Evolutionary conservation across 2,888 invertebrate species (phyloP).

Genomic region (Drosophila phalerata): DNA sequence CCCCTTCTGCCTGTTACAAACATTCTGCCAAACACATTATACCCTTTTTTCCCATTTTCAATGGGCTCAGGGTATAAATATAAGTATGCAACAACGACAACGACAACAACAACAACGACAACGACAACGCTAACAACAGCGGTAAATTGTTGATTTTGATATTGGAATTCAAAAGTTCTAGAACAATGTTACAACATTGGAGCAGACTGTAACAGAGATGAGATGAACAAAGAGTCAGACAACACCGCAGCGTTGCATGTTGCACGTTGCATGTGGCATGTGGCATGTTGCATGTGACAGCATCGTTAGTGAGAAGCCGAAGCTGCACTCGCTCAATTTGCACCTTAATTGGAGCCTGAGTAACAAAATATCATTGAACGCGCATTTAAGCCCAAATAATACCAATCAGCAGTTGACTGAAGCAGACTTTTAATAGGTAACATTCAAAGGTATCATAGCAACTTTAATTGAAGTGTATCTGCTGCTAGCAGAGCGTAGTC

Average conservation of each 20-base stretch:
- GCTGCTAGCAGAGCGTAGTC: background rate
- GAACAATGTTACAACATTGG: conserved; percentile 42
- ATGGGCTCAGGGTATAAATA: too few species aligned
- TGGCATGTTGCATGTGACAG: background rate
- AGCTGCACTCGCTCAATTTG: conserved; percentile 17
- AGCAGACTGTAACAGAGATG: conserved; percentile 1
- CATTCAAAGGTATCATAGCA: background rate
- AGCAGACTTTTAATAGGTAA: conserved; percentile 4
- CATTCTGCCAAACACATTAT: too few species aligned
- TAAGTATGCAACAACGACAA: conserved; percentile 45
- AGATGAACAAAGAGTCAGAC: conserved; percentile 1
- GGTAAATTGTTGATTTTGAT: conserved; percentile 79
- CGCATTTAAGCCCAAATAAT: conserved; percentile 27
- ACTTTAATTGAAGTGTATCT: background rate
- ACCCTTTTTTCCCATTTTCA: too few species aligned
- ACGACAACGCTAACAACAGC: conserved; percentile 62
- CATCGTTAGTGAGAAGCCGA: conserved; percentile 50
- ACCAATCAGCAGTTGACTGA: conserved; percentile 7
- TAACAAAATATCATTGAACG: conserved; percentile 40
- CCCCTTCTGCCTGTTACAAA: too few species aligned
- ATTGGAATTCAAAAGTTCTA: conserved; percentile 72
- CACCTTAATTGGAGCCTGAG: conserved; percentile 43
- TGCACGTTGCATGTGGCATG: conserved; percentile 54
- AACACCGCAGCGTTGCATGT: conserved; percentile 42
- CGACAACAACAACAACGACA: conserved; percentile 39